Conservation (phyloP, 2,888 invertebrate species). For the Pogonocherus hispidulus region DNA sequence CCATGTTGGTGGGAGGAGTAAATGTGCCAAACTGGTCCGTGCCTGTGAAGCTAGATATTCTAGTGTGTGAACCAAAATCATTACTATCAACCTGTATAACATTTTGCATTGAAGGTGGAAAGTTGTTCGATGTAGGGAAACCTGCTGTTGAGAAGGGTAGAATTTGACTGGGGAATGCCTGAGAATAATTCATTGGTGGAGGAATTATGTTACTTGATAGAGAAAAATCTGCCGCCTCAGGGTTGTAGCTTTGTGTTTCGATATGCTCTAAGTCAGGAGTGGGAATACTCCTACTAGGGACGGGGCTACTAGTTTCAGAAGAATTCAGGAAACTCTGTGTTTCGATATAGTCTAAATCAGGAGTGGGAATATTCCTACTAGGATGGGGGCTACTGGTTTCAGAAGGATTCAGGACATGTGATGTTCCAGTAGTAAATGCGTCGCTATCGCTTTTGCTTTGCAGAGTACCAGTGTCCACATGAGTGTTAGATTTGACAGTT, state of each 20-base stretch:
- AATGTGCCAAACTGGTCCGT: constrained; percentile 12
- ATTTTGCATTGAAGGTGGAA: constrained; percentile 12
- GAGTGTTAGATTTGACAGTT: constrained; percentile 52
- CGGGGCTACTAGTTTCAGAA: not conserved
- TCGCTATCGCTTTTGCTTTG: constrained; percentile 24
- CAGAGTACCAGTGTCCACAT: constrained; percentile 51
- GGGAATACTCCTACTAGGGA: constrained; percentile 1
- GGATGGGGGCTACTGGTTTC: not conserved
- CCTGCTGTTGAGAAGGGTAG: not conserved
- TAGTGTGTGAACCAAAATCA: constrained; percentile 28
- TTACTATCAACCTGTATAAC: constrained; percentile 27
- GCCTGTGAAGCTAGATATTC: constrained; percentile 37
- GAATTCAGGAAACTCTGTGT: constrained; percentile 5
- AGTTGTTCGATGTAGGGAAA: not conserved
- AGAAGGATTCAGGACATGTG: constrained; percentile 3
- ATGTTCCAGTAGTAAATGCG: not conserved
- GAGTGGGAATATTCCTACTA: constrained; percentile 9
- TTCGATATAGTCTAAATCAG: constrained; percentile 22
- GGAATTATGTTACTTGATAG: constrained; percentile 28
- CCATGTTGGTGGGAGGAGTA: constrained; percentile 30
- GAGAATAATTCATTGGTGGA: constrained; percentile 42
- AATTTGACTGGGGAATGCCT: constrained; percentile 3
- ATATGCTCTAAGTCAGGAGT: no score
- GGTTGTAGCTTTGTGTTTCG: no score
- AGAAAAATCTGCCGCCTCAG: not conserved